phyloP scores from a whole-genome alignment of 2,888 invertebrate genomes.

The Arge pagana region DNA sequence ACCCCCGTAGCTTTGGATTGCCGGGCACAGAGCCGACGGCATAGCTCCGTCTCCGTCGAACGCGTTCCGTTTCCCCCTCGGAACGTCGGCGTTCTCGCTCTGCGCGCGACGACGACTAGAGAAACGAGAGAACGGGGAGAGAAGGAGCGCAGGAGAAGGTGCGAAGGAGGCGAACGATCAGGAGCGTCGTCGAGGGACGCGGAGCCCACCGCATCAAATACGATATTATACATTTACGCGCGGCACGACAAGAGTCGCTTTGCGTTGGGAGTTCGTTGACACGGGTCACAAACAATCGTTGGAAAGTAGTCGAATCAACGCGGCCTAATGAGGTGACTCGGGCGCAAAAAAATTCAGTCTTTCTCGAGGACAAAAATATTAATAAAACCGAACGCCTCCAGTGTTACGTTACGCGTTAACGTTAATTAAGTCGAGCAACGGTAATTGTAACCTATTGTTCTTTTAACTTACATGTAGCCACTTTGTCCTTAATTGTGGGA shows the following conservation, averaged over 20 bases:
- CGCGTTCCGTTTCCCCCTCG: neutral
- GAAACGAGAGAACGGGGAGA: no score
- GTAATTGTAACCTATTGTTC: constrained; percentile 2
- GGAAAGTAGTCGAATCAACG: neutral
- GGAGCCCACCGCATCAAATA: constrained; percentile 3
- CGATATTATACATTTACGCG: constrained; percentile 9
- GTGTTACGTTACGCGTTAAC: constrained; percentile 5
- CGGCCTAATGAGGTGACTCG: neutral
- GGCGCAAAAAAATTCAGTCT: constrained; percentile 3
- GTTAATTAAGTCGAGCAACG: constrained; percentile 14
- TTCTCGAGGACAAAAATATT: neutral
- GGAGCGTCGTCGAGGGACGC: constrained; percentile 3
- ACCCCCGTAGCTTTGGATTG: constrained; percentile 18
- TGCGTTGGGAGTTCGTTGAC: constrained; percentile 7
- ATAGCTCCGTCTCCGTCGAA: neutral
- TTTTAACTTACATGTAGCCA: constrained; percentile 5
- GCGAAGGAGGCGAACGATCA: constrained; percentile 12
- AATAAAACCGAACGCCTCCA: neutral
- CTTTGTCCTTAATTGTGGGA: neutral
- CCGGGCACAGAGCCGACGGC: constrained; percentile 18
- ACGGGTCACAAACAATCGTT: constrained; percentile 8
- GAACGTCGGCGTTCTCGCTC: no score
- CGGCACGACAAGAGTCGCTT: constrained; percentile 3
- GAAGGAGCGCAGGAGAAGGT: constrained; percentile 6
- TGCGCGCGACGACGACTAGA: no score